Base-by-base conservation (phyloP, 2,888 invertebrate genomes). In the Eupithecia dodoneata region DNA sequence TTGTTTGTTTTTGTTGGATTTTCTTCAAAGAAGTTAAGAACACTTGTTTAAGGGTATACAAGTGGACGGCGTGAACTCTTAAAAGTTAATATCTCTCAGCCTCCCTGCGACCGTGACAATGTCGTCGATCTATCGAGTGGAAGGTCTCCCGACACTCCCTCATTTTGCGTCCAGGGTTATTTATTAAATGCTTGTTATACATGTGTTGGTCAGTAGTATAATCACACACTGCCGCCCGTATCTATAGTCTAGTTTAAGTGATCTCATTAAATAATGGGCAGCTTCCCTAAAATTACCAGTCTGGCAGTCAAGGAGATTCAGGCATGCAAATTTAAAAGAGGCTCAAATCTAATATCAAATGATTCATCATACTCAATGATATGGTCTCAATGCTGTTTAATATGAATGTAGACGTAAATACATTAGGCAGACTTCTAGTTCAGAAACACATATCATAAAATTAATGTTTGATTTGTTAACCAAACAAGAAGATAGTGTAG, bases 381-480 rank as follows among this genome's bases (percentile, higher is more conserved):
- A 4, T 13, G 55, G 55, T 59, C 7, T 59, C 55, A 9, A 49
- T 49, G 3, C 12, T 49, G 49, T 49, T 49, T 13, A n/a, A 59
- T 18, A 59, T 9, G 7, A 59, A 9, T 3, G 55, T 59, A 9
- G 55, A n/a, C 5, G 15, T 52, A 52, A 15, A 52, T 52, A 52
- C n/a, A 52, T 52, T 52, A 6, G 15, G 13, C 52, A 59, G 55
- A 18, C 18, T 18, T 18, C 9, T 18, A 59, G n/a, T 59, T 2
- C 18, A 18, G 18, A 18, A 59, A 59, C n/a, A 59, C n/a, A 59
- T 18, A 59, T n/a, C n/a, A 59, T 59, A 59, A 18, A 59, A 59
- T 59, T 59, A 42, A 69, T 42, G 4, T 69, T 74, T 74, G 45
- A 69, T 74, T 47, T 49, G 70, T 49, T 59, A 47, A 47, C n/a